These are phyloP conservation scores for Hyperoplus immaculatus DNA, from an alignment of 2,797 vertebrate genomes.

Conservation along the genomic window DNA sequence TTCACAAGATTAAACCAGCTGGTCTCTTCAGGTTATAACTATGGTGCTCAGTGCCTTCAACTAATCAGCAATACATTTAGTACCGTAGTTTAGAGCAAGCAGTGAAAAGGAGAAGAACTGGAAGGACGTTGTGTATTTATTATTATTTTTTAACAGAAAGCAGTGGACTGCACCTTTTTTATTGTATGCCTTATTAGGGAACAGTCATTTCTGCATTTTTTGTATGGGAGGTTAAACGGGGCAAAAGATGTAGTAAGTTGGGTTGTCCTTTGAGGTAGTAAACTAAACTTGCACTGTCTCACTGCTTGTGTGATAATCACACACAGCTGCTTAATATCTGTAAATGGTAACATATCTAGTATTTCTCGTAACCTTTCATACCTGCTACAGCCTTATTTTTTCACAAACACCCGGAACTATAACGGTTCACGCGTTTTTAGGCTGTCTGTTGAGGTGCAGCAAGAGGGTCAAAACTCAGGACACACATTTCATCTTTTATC, in stretches of 20 bases:
- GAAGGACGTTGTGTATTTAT: slow-evolving; percentile 56
- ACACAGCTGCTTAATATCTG: slow-evolving; percentile 43
- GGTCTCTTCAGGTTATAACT: slow-evolving; percentile 52
- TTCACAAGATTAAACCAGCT: slow-evolving; percentile 56
- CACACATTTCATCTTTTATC: slow-evolving; percentile 51
- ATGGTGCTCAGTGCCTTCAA: slow-evolving; percentile 43
- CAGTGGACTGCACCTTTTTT: slow-evolving; percentile 62
- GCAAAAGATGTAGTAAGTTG: slow-evolving; percentile 49
- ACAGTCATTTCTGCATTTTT: slow-evolving; percentile 49
- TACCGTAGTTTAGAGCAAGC: slow-evolving; percentile 11
- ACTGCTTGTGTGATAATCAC: slow-evolving; percentile 42
- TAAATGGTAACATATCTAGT: slow-evolving; percentile 31
- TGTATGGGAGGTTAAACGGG: slow-evolving; percentile 26
- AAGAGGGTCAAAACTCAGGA: slow-evolving; percentile 72
- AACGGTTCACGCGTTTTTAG: slow-evolving; percentile 44
- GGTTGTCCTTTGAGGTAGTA: slow-evolving; percentile 21
- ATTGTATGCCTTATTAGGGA: slow-evolving; percentile 17
- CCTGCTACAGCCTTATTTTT: slow-evolving; percentile 27
- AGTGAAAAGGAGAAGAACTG: slow-evolving; percentile 48
- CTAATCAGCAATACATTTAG: slow-evolving; percentile 38
- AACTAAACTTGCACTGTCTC: slow-evolving; percentile 56
- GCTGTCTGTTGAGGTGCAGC: slow-evolving; percentile 57
- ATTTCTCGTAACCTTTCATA: slow-evolving; percentile 61
- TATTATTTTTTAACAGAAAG: slow-evolving; percentile 49
- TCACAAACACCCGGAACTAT: slow-evolving; percentile 38